A percentile compares a stretch with the other conserved stretches of the same genome.
Evolutionary conservation across 2,113 vertebrate species (phyloP).

Genomic region (Microcebus lehilahytsara): DNA sequence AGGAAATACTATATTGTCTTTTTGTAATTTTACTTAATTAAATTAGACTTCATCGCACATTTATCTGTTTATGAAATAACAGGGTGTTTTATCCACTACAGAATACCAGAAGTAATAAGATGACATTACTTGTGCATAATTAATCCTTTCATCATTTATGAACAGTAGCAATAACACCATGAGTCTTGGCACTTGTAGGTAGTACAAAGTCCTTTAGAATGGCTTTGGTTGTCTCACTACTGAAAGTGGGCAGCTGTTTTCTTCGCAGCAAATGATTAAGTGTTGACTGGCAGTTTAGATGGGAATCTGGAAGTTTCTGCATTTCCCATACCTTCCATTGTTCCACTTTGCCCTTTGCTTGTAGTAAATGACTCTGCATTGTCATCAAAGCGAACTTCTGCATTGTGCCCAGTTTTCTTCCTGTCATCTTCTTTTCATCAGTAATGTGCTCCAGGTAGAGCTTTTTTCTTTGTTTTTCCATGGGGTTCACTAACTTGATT

Average conservation of each 20-base stretch:
- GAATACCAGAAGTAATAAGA: neutral
- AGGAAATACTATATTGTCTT: neutral
- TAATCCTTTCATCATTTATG: constrained; percentile 33
- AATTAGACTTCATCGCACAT: neutral
- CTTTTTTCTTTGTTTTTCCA: neutral
- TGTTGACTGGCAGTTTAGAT: neutral
- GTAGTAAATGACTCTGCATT: neutral
- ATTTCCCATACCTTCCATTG: neutral
- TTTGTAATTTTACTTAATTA: constrained; percentile 40
- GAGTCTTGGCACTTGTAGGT: neutral
- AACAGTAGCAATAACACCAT: neutral
- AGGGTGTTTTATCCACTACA: neutral
- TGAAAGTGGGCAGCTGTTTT: neutral
- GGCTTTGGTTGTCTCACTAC: neutral
- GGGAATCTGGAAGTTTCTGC: neutral
- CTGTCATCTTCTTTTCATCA: neutral
- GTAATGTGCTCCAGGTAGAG: neutral
- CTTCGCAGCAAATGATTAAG: neutral
- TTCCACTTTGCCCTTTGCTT: neutral
- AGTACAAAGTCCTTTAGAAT: neutral
- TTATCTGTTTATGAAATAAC: constrained; percentile 34
- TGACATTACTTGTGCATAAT: constrained; percentile 11
- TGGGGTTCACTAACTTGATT: neutral
- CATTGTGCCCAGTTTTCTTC: neutral
- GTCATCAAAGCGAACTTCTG: neutral